These are phyloP conservation scores for Phoeniculus purpureus DNA, from an alignment of 2,797 vertebrate genomes.

Conservation along the genomic window DNA sequence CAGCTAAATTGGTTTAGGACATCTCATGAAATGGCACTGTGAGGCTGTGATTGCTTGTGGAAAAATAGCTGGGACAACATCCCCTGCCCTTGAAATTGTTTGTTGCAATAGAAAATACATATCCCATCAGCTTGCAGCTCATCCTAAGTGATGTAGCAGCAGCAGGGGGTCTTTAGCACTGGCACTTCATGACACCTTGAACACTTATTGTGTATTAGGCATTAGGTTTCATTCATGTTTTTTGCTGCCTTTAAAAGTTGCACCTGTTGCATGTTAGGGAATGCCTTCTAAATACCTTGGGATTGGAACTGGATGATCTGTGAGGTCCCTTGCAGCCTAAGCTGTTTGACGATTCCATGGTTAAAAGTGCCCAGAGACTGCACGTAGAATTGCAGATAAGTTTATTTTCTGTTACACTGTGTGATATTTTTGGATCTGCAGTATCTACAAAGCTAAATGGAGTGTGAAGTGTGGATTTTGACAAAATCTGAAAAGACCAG, in stretches of 20 bases:
- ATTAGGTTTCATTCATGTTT: neutral
- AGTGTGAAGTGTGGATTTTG: neutral
- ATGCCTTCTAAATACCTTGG: neutral
- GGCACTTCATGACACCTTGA: neutral
- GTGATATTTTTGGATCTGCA: neutral
- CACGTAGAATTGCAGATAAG: neutral
- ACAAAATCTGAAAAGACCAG: neutral
- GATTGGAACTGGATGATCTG: no score
- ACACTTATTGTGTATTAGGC: neutral
- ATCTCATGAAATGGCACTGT: neutral
- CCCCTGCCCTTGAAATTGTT: neutral
- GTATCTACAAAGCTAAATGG: neutral
- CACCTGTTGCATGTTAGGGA: neutral
- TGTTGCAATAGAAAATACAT: neutral
- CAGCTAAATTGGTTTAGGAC: neutral
- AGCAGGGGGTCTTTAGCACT: neutral
- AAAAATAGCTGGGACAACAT: neutral
- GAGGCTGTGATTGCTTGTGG: neutral
- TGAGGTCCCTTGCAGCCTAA: no score
- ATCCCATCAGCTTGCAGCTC: neutral
- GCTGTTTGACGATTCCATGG: no score
- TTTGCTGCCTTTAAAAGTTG: neutral
- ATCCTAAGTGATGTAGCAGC: neutral
- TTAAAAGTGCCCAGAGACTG: neutral
- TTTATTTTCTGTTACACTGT: neutral